Evolutionary conservation across 2,888 invertebrate species (phyloP), one percentile per base, ranked within the genome.

Genomic region (Drosophila rubida): DNA sequence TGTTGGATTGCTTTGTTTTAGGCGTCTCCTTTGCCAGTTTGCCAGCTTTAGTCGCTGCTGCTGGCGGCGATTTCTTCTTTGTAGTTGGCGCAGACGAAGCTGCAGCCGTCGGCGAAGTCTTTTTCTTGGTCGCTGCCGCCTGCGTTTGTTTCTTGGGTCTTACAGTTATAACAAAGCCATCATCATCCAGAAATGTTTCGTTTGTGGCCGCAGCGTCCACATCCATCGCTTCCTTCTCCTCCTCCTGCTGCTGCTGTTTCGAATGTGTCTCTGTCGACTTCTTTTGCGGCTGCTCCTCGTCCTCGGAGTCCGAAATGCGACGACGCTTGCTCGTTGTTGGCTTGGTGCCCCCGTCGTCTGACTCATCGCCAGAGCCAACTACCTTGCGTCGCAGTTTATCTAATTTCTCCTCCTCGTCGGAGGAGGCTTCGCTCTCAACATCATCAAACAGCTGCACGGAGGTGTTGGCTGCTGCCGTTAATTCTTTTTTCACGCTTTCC

Each of bases 181-280:
- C 91, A 2, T 91, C 91, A 72, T 91, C 91, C 32, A 91, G 69
- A 70, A 78, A 91, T 3, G 91, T 90, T 71, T 90, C 87, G n/a
- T 78, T 75, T 55, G 73, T 60, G 1, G 71, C 67, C 4, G 69
- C 35, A 37, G 13, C 46, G 11, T 79, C 74, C 11, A 78, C 73
- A 9, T 70, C 72, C 14, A 41, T 39, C 25, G 50, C 69, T 7
- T 75, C 35, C 2, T 67, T 63, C 2, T 75, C 69, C 4, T 68
- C 61, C 2, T 74, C 64, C 5, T 68, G 59, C 16, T 64, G 42
- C 3, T 19, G 14, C 11, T 58, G 65, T 0, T 82, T 74, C 9
- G 81, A 75, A 19, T 70, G 60, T 1, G 68, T 64, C 37, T 83
- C 88, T 5, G 57, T 37, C 11, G 78, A 14, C 59, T 84, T 86